A percentile compares a stretch with the other conserved stretches of the same genome.
Evolutionary conservation across 2,888 invertebrate species (phyloP).

Genomic region (Apodemia mormo): DNA sequence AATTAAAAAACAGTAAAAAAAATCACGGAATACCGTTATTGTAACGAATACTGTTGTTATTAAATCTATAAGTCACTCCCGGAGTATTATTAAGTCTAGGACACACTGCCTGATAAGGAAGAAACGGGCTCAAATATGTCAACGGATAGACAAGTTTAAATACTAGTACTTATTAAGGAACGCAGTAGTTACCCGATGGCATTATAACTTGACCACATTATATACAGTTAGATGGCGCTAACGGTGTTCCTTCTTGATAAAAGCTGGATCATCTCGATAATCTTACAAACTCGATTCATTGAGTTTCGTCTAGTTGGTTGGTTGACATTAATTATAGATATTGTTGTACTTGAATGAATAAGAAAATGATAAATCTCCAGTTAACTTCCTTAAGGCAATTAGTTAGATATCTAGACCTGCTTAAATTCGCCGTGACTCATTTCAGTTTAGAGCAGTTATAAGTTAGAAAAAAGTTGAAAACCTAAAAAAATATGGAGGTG

Average conservation of each 20-base stretch:
- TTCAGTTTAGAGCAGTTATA: too few species aligned
- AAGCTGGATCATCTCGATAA: constrained; percentile 22
- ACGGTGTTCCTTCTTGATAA: constrained; percentile 43
- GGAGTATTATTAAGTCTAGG: constrained; percentile 14
- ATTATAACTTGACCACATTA: constrained; percentile 45
- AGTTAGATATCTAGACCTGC: too few species aligned
- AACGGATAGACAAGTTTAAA: constrained; percentile 30
- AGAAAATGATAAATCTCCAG: too few species aligned
- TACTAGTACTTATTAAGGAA: constrained; percentile 27
- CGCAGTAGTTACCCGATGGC: constrained; percentile 39
- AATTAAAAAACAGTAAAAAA: too few species aligned
- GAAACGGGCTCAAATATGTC: constrained; percentile 31
- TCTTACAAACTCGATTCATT: constrained; percentile 2
- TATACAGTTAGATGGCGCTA: constrained; percentile 59
- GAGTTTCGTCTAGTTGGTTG: neutral
- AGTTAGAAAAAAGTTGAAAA: too few species aligned
- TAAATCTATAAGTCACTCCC: constrained; percentile 4
- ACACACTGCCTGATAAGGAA: constrained; percentile 26
- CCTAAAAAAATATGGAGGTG: too few species aligned
- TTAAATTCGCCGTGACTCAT: too few species aligned
- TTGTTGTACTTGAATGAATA: neutral
- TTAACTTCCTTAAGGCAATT: too few species aligned
- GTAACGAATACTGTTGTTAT: neutral
- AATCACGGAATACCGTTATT: too few species aligned
- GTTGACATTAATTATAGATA: neutral